Evolutionary conservation across 1,140 invertebrate genomes (phyloP).

Genomic region (Dysdera silvatica): DNA sequence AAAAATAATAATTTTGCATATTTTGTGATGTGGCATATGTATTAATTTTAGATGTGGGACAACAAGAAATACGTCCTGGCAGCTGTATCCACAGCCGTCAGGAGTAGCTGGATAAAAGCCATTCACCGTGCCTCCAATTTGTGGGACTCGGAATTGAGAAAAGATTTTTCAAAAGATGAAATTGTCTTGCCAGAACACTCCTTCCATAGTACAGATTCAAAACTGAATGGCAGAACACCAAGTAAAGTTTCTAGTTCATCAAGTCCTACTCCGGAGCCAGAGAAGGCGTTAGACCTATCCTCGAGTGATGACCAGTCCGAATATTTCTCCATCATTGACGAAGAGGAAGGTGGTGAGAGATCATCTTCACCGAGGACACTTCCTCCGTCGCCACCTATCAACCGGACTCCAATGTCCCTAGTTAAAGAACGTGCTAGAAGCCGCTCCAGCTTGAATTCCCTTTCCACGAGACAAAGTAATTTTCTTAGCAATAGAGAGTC

Average conservation of each 20-base stretch:
- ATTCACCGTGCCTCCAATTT: constrained; percentile 43
- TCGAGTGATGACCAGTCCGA: constrained; percentile 23
- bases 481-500: too few relatives aligned
- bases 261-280: neutral
- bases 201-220: constrained; percentile 1
- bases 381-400: constrained; percentile 64
- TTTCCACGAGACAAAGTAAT: too few relatives aligned
- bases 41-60: constrained; percentile 63
- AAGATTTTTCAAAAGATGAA: constrained; percentile 15
- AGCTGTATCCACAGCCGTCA: constrained; percentile 84
- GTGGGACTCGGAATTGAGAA: constrained; percentile 15
- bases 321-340: constrained; percentile 22
- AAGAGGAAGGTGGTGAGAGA: constrained; percentile 16
- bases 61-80: constrained; percentile 64
- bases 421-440: constrained; percentile 54
- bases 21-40: too few relatives aligned
- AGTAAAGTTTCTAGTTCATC: constrained; percentile 13
- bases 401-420: constrained; percentile 60
- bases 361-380: constrained; percentile 38
- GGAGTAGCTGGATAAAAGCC: constrained; percentile 84
- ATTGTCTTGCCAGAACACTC: constrained; percentile 17
- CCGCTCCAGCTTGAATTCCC: constrained; percentile 46
- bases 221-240: neutral
- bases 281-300: neutral
- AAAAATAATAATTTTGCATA: too few relatives aligned